phyloP scores from a whole-genome alignment of 2,888 invertebrate species.

The Cryptocephalus moraei region DNA sequence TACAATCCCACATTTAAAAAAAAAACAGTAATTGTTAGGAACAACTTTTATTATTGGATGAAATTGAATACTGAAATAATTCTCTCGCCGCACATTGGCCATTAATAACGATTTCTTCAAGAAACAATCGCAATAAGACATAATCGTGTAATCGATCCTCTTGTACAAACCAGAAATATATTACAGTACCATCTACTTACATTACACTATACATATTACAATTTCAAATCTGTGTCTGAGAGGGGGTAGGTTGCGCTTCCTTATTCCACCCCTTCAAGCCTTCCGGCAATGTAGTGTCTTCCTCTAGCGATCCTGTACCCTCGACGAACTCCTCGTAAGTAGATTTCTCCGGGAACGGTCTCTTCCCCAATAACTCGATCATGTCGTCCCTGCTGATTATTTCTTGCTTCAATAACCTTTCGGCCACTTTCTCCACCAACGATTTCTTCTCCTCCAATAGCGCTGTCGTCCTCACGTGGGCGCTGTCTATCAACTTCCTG shows the following conservation, averaged over 20 bases:
- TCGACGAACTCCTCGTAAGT: slow-evolving; percentile 99
- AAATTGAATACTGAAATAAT: too few relatives aligned
- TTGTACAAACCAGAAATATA: too few relatives aligned
- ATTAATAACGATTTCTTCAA: too few relatives aligned
- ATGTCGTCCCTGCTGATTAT: slow-evolving; percentile 93
- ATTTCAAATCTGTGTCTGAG: slow-evolving; percentile 2
- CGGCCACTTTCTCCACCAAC: slow-evolving; percentile 80
- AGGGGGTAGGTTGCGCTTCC: slow-evolving; percentile 33
- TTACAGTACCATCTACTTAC: too few relatives aligned
- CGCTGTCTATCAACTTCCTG: slow-evolving; percentile 59
- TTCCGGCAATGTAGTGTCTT: slow-evolving; percentile 89
- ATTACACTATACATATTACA: background rate
- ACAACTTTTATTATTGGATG: too few relatives aligned
- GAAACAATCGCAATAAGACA: too few relatives aligned
- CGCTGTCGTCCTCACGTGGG: slow-evolving; percentile 70
- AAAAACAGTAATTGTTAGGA: too few relatives aligned
- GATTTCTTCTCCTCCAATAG: slow-evolving; percentile 72
- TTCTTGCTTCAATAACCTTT: slow-evolving; percentile 86
- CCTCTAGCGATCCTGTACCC: slow-evolving; percentile 95
- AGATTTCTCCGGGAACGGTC: slow-evolving; percentile 97
- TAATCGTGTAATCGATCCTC: too few relatives aligned
- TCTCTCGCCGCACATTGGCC: too few relatives aligned
- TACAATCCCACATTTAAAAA: too few relatives aligned
- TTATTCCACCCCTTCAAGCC: slow-evolving; percentile 95
- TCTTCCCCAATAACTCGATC: slow-evolving; percentile 86